Evolutionary conservation across 2,113 vertebrate species (phyloP), one percentile per base, ranked within the genome.

Genomic region (Pachycephala philippinensis): DNA sequence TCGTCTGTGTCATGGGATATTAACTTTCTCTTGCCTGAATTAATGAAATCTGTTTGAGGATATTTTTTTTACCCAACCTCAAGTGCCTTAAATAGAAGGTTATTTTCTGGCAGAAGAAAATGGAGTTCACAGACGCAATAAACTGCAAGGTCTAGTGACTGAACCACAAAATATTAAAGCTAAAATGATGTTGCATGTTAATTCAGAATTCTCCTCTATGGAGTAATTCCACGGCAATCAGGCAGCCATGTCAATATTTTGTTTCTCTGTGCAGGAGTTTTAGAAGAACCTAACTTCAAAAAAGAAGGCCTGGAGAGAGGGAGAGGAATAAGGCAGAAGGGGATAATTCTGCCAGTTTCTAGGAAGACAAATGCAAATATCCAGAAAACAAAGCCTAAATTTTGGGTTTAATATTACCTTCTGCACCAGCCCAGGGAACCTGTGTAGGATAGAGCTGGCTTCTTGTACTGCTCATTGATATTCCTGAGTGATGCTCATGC

Each of bases 1-100:
- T 96, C 52, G 61, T 64, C 97, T 95, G 89, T 92, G 89, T 94
- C 97, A 97, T 96, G 97, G 91, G 84, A 94, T 95, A 96, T 97
- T 96, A 97, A 95, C 87, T 96, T 96, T 93, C 89, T 95, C 84
- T 94, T 97, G 91, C 87, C 93, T 96, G 92, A 96, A 95, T 95
- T 96, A 97, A 96, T 97, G 94, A 96, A 96, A 95, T 86, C 82
- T 94, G 56, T 89, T 92, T 57, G 75, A 95, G 79, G 84, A 74
- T 76, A 26, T 66, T 40, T 95, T 95, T 81, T 81, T 90, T 72
- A 45, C 87, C 50, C 70, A 95, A 94, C 76, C 79, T 90, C 71
- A 75, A 93, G 80, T 95, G 91, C 87, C 75, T 96, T 92, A 92
- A 94, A 89, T 96, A 91, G 93, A 88, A 93, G 81, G 87, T 85